Conservation (phyloP, 2,113 vertebrate species). For the Rutilus rutilus region DNA sequence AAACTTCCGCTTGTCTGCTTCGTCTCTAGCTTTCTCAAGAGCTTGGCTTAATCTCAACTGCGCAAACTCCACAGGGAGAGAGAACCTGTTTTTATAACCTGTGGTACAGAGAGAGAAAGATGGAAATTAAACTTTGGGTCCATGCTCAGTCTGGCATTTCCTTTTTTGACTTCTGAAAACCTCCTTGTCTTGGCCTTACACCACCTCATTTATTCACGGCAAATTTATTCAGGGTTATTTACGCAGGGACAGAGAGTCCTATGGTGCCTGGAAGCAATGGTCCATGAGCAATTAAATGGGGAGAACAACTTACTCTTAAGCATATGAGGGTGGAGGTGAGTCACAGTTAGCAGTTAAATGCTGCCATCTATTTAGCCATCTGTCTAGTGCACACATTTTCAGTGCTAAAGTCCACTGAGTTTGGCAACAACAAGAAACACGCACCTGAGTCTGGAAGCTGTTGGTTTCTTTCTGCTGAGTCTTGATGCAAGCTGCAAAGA, state of each 20-base stretch:
- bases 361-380: not conserved
- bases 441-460: conserved; percentile 5
- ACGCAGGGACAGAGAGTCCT: conserved; percentile 17
- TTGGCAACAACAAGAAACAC: not conserved
- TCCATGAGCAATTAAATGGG: conserved; percentile 25
- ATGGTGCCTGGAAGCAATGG: not conserved
- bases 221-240: conserved; percentile 56
- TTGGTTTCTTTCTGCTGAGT: not conserved
- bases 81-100: conserved; percentile 43
- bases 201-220: not conserved
- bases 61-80: not conserved
- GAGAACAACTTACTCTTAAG: conserved; percentile 15
- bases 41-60: not conserved
- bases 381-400: not conserved
- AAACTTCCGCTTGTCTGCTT: conserved; percentile 16
- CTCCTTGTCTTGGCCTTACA: not conserved
- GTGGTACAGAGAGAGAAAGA: conserved; percentile 22
- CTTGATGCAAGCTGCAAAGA: not conserved
- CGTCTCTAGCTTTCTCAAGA: not conserved
- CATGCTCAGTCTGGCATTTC: conserved; percentile 22
- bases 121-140: conserved; percentile 1
- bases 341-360: not conserved
- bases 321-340: conserved; percentile 15
- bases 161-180: conserved; percentile 28
- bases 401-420: not conserved